A percentile compares a stretch with the other conserved stretches of the same genome.
These are phyloP conservation scores for Arizona elegans DNA, from an alignment of 2,113 vertebrate species.

Conservation along the genomic window DNA sequence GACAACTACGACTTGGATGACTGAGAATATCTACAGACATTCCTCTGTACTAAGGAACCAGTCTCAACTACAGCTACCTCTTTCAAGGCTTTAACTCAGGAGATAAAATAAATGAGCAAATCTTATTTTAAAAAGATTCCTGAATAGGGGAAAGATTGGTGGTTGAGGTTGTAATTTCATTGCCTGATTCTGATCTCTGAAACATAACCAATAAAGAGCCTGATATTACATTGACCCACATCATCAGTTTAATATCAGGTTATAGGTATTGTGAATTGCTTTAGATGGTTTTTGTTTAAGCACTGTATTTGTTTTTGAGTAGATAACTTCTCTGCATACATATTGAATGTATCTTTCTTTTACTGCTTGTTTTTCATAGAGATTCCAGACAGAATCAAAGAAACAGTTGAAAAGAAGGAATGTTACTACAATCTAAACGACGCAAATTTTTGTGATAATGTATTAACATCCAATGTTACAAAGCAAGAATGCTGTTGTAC, in stretches of 20 bases:
- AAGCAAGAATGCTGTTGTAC: constrained; percentile 97
- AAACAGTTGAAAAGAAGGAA: constrained; percentile 85
- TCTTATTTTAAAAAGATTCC: background rate
- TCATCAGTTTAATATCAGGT: constrained; percentile 25
- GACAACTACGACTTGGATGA: background rate
- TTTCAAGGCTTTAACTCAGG: background rate
- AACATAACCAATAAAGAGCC: constrained; percentile 17
- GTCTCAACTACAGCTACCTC: background rate
- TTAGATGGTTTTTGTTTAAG: background rate
- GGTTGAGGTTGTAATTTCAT: background rate
- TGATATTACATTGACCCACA: background rate
- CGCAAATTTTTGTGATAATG: constrained; percentile 93
- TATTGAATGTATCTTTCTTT: background rate
- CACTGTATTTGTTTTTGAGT: background rate
- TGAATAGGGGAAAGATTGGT: background rate
- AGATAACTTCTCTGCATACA: background rate
- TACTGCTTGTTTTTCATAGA: constrained; percentile 38
- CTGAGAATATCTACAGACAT: background rate
- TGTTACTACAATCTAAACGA: constrained; percentile 93
- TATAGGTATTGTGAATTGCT: constrained; percentile 10
- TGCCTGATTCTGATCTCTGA: background rate
- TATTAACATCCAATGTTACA: constrained; percentile 88
- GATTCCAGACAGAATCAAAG: constrained; percentile 49
- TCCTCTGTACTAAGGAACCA: background rate
- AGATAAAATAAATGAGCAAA: background rate